Conservation (phyloP, 2,797 vertebrate genomes). For the Phataginus tricuspis region DNA sequence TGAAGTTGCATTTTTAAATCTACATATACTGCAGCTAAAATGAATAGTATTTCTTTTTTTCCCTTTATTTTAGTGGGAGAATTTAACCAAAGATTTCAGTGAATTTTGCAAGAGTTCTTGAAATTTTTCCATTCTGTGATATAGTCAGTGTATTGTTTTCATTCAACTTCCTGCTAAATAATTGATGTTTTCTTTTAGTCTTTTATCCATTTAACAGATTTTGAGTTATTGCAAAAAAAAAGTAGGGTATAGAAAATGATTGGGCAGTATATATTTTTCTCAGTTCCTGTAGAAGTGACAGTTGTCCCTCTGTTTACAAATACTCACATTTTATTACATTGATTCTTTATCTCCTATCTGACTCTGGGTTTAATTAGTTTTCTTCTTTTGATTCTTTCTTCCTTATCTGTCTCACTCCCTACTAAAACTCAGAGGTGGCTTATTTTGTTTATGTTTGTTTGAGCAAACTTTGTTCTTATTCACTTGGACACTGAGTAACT, state of each 20-base stretch:
- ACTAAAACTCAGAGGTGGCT: background rate
- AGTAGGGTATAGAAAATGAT: background rate
- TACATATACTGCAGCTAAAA: background rate
- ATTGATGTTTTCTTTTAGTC: background rate
- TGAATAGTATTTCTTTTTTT: background rate
- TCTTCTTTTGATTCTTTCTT: constrained; percentile 7
- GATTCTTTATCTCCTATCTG: background rate
- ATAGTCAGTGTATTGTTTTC: background rate
- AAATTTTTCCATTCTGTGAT: background rate
- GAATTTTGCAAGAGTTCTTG: constrained; percentile 10
- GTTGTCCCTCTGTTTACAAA: background rate
- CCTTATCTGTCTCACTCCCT: background rate
- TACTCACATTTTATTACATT: background rate
- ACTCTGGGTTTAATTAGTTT: background rate
- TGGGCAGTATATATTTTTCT: background rate
- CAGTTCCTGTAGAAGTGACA: background rate
- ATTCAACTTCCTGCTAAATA: background rate
- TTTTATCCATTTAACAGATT: background rate
- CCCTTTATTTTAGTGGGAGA: constrained; percentile 16
- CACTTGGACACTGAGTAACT: background rate
- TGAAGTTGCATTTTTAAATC: background rate
- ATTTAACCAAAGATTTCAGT: constrained; percentile 25
- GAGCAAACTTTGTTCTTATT: constrained; percentile 19
- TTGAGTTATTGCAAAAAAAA: background rate
- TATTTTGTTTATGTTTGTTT: background rate